These are phyloP conservation scores for Oryzias celebensis DNA, from an alignment of 2,113 vertebrate genomes.

Conservation along the genomic window DNA sequence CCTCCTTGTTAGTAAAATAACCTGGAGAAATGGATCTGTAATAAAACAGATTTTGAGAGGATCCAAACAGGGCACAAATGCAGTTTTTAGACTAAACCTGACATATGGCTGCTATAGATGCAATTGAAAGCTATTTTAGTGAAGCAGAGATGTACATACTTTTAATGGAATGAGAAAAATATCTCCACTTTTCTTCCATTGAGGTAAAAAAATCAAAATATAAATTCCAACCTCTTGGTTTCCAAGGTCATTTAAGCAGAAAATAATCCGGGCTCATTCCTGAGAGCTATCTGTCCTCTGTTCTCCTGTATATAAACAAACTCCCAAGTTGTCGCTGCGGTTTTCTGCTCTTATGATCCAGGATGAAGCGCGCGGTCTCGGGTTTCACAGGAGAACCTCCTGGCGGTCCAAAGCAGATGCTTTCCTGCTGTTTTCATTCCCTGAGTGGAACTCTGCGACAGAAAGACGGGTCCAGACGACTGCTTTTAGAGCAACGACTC, in stretches of 20 bases:
- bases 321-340: slow-evolving; percentile 28
- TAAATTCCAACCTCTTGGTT: background rate
- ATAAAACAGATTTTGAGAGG: too few relatives aligned
- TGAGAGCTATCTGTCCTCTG: background rate
- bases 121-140: too few relatives aligned
- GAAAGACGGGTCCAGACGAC: slow-evolving; percentile 11
- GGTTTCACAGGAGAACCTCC: slow-evolving; percentile 9
- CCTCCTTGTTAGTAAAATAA: slow-evolving; percentile 28
- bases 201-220: slow-evolving; percentile 5
- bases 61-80: background rate
- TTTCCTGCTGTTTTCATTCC: background rate
- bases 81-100: slow-evolving; percentile 31
- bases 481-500: slow-evolving; percentile 6
- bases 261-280: slow-evolving; percentile 24
- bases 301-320: slow-evolving; percentile 4
- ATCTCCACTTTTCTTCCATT: slow-evolving; percentile 19
- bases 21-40: slow-evolving; percentile 5
- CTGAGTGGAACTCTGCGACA: slow-evolving; percentile 8
- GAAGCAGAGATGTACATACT: slow-evolving; percentile 38
- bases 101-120: slow-evolving; percentile 3
- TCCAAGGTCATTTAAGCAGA: slow-evolving; percentile 51
- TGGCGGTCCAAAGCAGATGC: background rate
- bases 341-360: background rate
- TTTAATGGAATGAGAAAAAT: slow-evolving; percentile 11
- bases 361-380: slow-evolving; percentile 2